A percentile compares a stretch with the other conserved stretches of the same genome.
Evolutionary conservation across 1,140 invertebrate genomes (phyloP).

Genomic region (Apolygus lucorum): DNA sequence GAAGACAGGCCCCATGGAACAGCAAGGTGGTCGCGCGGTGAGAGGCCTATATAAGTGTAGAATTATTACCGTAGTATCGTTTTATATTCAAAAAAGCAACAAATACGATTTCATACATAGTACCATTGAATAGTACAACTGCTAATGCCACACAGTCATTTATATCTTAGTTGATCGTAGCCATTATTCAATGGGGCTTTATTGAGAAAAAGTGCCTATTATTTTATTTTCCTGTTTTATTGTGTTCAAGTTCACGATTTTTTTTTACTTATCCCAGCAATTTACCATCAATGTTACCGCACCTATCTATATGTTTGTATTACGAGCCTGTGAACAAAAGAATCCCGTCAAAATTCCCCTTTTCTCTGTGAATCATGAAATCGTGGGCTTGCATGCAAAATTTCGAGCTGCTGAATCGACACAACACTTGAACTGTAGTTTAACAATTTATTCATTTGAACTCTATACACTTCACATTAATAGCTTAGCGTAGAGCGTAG

Average conservation of each 20-base stretch:
- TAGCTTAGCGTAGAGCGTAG: slow-evolving; percentile 2
- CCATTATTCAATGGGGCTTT: not conserved
- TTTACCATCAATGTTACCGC: too few species aligned
- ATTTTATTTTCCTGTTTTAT: not conserved
- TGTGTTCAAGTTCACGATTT: slow-evolving; percentile 28
- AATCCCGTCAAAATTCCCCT: too few species aligned
- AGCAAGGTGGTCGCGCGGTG: slow-evolving; percentile 30
- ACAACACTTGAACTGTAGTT: not conserved
- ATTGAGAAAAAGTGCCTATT: not conserved
- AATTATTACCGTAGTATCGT: not conserved
- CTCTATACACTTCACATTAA: not conserved
- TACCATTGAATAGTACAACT: not conserved
- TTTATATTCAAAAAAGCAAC: not conserved
- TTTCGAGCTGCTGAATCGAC: slow-evolving; percentile 29
- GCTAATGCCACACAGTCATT: slow-evolving; percentile 1
- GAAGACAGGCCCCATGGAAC: slow-evolving; percentile 25
- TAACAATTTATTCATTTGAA: not conserved
- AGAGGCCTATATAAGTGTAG: slow-evolving; percentile 18
- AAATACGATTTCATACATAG: not conserved
- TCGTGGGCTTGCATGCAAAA: slow-evolving; percentile 34
- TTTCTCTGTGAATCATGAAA: slow-evolving; percentile 29
- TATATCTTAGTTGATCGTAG: not conserved
- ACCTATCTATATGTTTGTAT: too few species aligned
- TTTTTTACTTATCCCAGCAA: too few species aligned
- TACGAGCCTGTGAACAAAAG: too few species aligned